Base-by-base conservation (phyloP, 2,888 invertebrate species). In the Cataglyphis rosenhaueri region DNA sequence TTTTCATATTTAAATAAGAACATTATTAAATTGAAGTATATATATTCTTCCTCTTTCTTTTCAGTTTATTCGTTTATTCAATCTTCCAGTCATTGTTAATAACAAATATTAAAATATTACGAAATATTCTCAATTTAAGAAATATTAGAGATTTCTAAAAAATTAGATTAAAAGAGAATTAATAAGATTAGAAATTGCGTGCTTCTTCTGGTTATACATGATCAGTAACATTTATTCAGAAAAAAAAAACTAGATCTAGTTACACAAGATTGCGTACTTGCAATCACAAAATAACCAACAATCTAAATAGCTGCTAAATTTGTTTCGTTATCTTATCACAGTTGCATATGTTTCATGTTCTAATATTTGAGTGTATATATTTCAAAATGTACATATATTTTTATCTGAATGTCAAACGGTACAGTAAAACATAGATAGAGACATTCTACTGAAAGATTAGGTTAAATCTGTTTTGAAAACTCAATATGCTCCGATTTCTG, bases 401-500 rank as follows among this genome's bases (percentile, higher is more conserved):
- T 32, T 62, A 21, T 44, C 32, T 35, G 48, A 48, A 62, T 62
- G 74, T 48, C 25, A n/a, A 59, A 1, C 18, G 15, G 15, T n/a
- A 29, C 8, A 9, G 21, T 0, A 4, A 5, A n/a, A 4, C 44
- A 15, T 44, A 44, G 4, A 15, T 32, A 6, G 4, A 48, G 48
- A 48, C 48, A 5, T 65, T 57, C 21, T 10, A 65, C 9, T 4
- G 21, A 66, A 18, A 48, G n/a, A n/a, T 41, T 41, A 29, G 8
- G 29, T 57, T 57, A 65, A 41, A 9, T 18, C 18, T n/a, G 12
- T 18, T 44, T 71, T 57, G 44, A 61, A 48, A 52, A 15, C 32
- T 29, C 44, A 84, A 91, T 62, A 93, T 94, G 94, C 71, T 94
- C 0, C 93, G 91, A 86, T 93, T 92, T 85, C 64, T 94, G 88